A percentile compares a stretch with the other conserved stretches of the same genome.
These are phyloP conservation scores for Episyrphus balteatus DNA, from an alignment of 1,140 invertebrate genomes.

Conservation along the genomic window DNA sequence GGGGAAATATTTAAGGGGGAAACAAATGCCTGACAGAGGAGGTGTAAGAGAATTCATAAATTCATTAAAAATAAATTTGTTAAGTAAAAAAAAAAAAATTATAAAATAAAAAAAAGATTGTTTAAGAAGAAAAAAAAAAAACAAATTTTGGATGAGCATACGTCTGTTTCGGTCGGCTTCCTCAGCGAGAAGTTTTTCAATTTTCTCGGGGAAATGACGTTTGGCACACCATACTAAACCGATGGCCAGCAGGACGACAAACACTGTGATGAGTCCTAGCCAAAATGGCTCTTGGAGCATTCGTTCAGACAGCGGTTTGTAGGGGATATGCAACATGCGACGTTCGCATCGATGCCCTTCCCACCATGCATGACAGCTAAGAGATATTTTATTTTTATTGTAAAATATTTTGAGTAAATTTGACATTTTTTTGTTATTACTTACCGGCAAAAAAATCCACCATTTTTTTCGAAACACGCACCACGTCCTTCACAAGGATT, in stretches of 20 bases:
- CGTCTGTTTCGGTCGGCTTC: slow-evolving; percentile 57
- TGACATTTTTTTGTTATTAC: not conserved
- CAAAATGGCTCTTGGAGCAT: slow-evolving; percentile 77
- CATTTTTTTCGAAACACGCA: slow-evolving; percentile 50
- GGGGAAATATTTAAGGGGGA: not conserved
- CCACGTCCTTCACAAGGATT: slow-evolving; percentile 60
- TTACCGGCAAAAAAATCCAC: slow-evolving; percentile 48
- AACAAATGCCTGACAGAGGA: not conserved
- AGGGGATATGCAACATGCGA: slow-evolving; percentile 52
- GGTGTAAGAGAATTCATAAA: too few species aligned
- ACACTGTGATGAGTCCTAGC: slow-evolving; percentile 68
- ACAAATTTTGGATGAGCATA: slow-evolving; percentile 21
- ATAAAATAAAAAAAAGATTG: too few species aligned
- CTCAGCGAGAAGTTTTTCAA: slow-evolving; percentile 68
- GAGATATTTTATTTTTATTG: too few species aligned
- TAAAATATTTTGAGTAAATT: too few species aligned
- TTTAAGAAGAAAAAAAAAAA: not conserved
- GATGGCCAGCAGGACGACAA: slow-evolving; percentile 58
- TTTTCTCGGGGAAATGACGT: slow-evolving; percentile 69
- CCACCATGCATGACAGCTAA: slow-evolving; percentile 57
- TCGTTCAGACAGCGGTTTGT: slow-evolving; percentile 54
- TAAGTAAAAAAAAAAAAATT: too few species aligned
- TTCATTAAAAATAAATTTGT: too few species aligned
- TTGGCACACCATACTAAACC: slow-evolving; percentile 69
- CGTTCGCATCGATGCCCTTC: slow-evolving; percentile 52